Evolutionary conservation across 2,113 vertebrate species (phyloP), one percentile per base, ranked within the genome.

Genomic region (Pelecanus crispus): DNA sequence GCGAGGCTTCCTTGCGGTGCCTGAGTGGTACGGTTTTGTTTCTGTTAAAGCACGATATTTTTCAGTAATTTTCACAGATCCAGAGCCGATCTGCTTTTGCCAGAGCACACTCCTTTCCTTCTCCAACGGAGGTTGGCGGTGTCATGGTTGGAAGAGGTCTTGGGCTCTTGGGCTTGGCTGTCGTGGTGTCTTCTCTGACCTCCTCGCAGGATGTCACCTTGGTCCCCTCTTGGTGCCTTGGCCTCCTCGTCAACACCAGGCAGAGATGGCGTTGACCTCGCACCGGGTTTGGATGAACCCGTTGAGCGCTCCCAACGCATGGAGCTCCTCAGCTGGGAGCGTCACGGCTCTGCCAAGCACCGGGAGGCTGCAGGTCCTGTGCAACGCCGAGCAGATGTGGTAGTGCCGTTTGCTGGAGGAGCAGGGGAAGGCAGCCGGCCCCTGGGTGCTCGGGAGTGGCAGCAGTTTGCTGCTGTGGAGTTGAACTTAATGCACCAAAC

Each of bases 291-390:
- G 71, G 75, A 3, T 32, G 72, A 44, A 73, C 1, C 28, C 25
- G 0, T 3, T 10, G 79, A 25, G 73, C 3, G 1, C 44, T 95
- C 40, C 53, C 7, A 0, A 17, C 6, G 0, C 20, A 0, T 5
- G 34, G 32, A 77, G 17, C 18, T 40, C 52, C 70, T 72, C 0
- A 1, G 10, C 53, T 20, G 59, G 79, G 53, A 40, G 63, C 21
- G 0, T 17, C 0, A 1, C 0, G 21, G 67, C 82, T 89, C 81
- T 66, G 70, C 58, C n/a, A 3, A 13, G 72, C 12, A 1, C 65
- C 0, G 4, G 34, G 71, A 26, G 47, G 38, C 89, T 26, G 74
- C 49, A 2, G 68, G 9, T 95, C 70, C 92, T 5, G 16, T 1
- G 92, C 86, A 72, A 36, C 15, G 32, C 13, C 5, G 82, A 36